A percentile compares a stretch with the other conserved stretches of the same genome.
phyloP scores from a whole-genome alignment of 1,140 invertebrate species.

The Nebria ingens region DNA sequence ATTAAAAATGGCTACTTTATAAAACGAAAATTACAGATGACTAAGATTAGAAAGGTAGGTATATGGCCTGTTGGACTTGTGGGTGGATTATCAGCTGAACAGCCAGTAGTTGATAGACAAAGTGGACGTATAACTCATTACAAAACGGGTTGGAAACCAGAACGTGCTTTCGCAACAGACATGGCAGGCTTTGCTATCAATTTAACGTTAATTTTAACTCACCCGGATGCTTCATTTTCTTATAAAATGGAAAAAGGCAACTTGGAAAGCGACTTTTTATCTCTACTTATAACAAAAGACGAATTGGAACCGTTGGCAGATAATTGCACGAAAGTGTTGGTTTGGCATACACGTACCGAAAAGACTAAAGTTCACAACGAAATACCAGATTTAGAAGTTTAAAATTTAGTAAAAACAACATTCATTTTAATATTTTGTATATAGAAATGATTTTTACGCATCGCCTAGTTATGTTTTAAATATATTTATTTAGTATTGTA shows the following conservation, averaged over 20 bases:
- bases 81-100: constrained; percentile 79
- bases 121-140: constrained; percentile 61
- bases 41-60: constrained; percentile 74
- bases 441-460: no score
- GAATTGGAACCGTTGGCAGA: constrained; percentile 84
- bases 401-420: no score
- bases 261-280: constrained; percentile 85
- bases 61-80: constrained; percentile 97
- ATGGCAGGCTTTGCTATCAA: constrained; percentile 99
- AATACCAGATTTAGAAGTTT: constrained; percentile 68
- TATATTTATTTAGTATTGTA: no score
- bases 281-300: constrained; percentile 62
- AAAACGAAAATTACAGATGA: constrained; percentile 49
- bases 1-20: not conserved
- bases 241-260: constrained; percentile 75
- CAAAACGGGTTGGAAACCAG: constrained; percentile 75
- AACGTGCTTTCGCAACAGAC: constrained; percentile 89
- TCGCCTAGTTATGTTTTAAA: no score
- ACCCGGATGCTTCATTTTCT: constrained; percentile 71
- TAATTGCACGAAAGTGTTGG: constrained; percentile 83
- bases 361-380: constrained; percentile 63
- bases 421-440: no score
- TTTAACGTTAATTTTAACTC: constrained; percentile 62
- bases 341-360: constrained; percentile 96
- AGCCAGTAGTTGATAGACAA: constrained; percentile 55